Conservation (phyloP, 1,140 invertebrate genomes). For the Condylostylus longicornis region DNA sequence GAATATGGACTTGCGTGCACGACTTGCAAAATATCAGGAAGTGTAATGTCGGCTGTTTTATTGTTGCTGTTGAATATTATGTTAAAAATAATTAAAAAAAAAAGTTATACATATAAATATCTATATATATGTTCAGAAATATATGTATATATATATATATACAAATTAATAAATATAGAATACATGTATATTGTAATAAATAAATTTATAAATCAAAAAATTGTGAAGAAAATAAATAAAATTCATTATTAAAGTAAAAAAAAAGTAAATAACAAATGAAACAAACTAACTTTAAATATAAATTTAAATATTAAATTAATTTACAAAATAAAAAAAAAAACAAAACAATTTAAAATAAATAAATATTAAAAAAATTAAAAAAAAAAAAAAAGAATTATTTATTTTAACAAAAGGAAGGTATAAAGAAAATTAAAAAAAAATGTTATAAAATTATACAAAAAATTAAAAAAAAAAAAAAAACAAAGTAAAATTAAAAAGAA, state of each 20-base stretch:
- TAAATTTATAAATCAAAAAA: constrained; percentile 12
- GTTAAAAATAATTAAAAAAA: constrained; percentile 2
- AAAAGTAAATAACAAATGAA: constrained; percentile 4
- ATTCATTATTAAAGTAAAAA: constrained; percentile 12
- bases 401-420: not conserved
- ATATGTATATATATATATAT: not conserved
- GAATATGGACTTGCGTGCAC: constrained; percentile 71
- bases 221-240: constrained; percentile 27
- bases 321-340: not conserved
- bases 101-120: not conserved
- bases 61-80: not conserved
- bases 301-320: not conserved
- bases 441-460: too few relatives aligned
- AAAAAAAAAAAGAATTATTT: not conserved
- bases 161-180: too few relatives aligned
- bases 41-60: constrained; percentile 38
- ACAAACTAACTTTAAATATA: not conserved
- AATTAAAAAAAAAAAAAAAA: not conserved
- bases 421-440: not conserved
- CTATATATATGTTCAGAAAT: not conserved
- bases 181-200: constrained; percentile 2
- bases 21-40: constrained; percentile 71
- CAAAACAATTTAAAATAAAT: not conserved
- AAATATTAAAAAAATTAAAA: not conserved
- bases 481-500: not conserved